phyloP scores from a whole-genome alignment of 2,797 vertebrate genomes.

The Melanotaenia nigrans region DNA sequence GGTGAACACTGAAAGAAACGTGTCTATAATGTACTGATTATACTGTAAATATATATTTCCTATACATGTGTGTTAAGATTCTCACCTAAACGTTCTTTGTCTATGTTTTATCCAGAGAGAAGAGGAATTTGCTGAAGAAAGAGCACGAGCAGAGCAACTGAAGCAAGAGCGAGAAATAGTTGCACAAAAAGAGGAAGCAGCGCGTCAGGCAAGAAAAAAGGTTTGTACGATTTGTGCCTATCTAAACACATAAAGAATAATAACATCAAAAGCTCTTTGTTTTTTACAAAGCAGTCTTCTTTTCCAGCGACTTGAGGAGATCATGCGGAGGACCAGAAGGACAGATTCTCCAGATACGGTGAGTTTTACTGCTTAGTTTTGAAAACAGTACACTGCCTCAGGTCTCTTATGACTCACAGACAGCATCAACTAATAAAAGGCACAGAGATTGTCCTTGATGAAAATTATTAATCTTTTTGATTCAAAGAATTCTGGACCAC shows the following conservation, averaged over 20 bases:
- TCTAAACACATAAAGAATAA: background rate
- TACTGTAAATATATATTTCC: background rate
- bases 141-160: conserved; percentile 83
- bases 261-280: background rate
- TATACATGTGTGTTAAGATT: background rate
- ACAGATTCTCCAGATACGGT: conserved; percentile 90
- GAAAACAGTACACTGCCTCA: conserved; percentile 29
- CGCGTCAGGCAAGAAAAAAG: conserved; percentile 93
- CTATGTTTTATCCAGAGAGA: conserved; percentile 82
- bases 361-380: conserved; percentile 35
- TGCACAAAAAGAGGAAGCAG: conserved; percentile 92
- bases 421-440: conserved; percentile 31
- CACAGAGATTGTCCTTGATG: conserved; percentile 20
- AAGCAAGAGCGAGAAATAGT: conserved; percentile 87
- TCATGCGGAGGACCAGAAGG: conserved; percentile 96
- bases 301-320: conserved; percentile 94
- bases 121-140: conserved; percentile 85
- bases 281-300: conserved; percentile 35
- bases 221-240: conserved; percentile 68
- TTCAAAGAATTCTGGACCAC: conserved; percentile 63
- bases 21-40: background rate
- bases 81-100: background rate
- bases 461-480: conserved; percentile 4
- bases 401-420: conserved; percentile 55
- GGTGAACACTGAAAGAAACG: conserved; percentile 53